Evolutionary conservation across 2,888 invertebrate species (phyloP), one percentile per base, ranked within the genome.

Genomic region (Xestia c-nigrum): DNA sequence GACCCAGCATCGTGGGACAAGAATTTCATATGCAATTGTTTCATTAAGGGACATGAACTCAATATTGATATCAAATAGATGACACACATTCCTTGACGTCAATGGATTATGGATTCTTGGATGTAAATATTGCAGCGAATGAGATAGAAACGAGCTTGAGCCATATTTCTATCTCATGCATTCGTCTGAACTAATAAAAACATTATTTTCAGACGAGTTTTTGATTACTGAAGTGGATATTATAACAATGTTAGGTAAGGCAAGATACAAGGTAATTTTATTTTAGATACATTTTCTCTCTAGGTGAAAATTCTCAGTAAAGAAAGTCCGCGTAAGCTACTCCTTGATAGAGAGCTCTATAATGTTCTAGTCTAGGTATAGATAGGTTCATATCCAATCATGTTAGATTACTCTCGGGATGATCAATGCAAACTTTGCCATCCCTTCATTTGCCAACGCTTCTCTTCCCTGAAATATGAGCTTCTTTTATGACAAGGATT

Each of bases 1-100:
- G 91, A 88, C 84, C 83, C 87, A 89, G 85, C 88, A 87, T 87
- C 87, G 89, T 87, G 91, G 84, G 90, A 88, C 84, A 90, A 91
- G 90, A 91, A 92, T 91, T 92, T 91, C 89, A 89, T 89, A 92
- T 91, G 87, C 90, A 89, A 95, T 94, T 94, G 94, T 94, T 93
- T 89, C 83, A 77, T 85, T 83, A 88, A 74, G 75, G 85, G 76
- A 79, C 77, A 83, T 84, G 86, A 79, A 87, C 82, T 81, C 74
- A 68, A 87, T 85, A 70, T 70, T 78, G 70, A 76, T 81, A 77
- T 75, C 64, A 69, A 64, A 77, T 74, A 69, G 21, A 63, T 81
- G 80, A 72, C 67, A 73, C 46, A 68, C 64, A 79, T 77, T 79
- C 40, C 40, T 74, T 40, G 47, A 52, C 52, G 65, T 72, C 31